Percentiles rank a stretch among this genome's conserved stretches.
Conservation (phyloP, 2,888 invertebrate genomes). For the Cataglyphis altisquamis region DNA sequence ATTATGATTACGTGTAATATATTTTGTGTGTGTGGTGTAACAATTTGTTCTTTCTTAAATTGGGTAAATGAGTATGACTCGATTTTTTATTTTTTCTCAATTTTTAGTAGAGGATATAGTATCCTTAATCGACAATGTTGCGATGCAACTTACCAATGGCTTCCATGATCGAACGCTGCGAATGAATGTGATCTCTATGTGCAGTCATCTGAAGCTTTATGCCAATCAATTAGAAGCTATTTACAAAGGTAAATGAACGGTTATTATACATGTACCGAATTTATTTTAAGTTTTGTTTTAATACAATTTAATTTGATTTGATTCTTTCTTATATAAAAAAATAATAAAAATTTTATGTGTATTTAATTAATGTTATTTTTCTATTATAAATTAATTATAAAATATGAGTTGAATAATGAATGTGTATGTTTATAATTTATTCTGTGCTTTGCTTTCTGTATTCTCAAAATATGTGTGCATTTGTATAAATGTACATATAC, state of each 20-base stretch:
- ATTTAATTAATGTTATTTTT: constrained; percentile 3
- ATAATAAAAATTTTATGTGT: background rate
- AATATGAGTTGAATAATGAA: background rate
- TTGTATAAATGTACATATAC: background rate
- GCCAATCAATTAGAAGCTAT: constrained; percentile 93
- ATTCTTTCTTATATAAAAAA: background rate
- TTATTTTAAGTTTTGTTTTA: background rate
- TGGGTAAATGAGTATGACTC: background rate
- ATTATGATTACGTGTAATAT: background rate
- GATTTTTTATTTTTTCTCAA: constrained; percentile 33
- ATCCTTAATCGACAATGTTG: constrained; percentile 93
- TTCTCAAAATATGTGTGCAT: background rate
- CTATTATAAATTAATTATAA: background rate
- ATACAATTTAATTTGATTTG: background rate
- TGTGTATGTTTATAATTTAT: background rate
- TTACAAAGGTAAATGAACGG: constrained; percentile 88
- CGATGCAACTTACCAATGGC: constrained; percentile 92
- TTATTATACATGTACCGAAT: background rate
- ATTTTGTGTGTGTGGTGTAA: background rate
- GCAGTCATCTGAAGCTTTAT: constrained; percentile 92
- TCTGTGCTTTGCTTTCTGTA: background rate
- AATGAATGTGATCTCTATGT: constrained; percentile 92
- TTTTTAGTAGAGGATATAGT: constrained; percentile 90
- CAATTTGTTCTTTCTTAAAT: background rate
- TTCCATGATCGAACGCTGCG: constrained; percentile 91